Percentiles rank a stretch among this genome's conserved stretches.
phyloP scores from a whole-genome alignment of 2,113 vertebrate genomes.

The Calidris pygmaea region DNA sequence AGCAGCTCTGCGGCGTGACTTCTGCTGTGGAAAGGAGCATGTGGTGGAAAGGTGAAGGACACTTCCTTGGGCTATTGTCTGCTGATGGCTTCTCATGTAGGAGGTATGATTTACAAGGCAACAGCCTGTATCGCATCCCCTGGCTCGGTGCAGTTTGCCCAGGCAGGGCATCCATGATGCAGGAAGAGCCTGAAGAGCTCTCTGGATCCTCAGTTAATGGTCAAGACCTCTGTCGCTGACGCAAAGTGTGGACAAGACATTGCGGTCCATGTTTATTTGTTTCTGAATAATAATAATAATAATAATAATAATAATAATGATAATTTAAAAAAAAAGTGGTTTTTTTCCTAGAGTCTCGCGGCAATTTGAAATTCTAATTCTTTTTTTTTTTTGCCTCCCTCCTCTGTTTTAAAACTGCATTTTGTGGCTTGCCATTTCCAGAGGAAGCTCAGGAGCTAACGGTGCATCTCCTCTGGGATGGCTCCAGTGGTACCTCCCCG shows the following conservation, averaged over 20 bases:
- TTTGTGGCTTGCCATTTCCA: neutral
- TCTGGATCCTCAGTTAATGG: neutral
- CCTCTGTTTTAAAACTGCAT: neutral
- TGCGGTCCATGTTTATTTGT: neutral
- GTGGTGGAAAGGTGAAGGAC: neutral
- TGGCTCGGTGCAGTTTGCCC: accelerated
- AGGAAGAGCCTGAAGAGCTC: neutral
- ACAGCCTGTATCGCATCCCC: neutral
- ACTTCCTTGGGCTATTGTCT: neutral
- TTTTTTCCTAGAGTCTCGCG: neutral
- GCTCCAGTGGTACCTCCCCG: accelerated
- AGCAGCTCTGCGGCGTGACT: neutral
- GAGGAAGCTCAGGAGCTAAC: neutral
- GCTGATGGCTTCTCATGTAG: neutral
- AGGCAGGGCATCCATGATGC: neutral
- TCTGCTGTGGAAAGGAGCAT: accelerated
- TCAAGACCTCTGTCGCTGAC: neutral
- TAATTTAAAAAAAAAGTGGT: neutral
- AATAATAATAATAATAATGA: neutral
- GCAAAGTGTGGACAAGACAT: neutral
- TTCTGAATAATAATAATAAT: neutral
- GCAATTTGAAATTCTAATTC: neutral
- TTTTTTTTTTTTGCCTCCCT: neutral
- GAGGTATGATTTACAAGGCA: accelerated
- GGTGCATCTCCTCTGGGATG: accelerated